phyloP scores from a whole-genome alignment of 2,113 vertebrate genomes.

The Cyanoliseus patagonus region DNA sequence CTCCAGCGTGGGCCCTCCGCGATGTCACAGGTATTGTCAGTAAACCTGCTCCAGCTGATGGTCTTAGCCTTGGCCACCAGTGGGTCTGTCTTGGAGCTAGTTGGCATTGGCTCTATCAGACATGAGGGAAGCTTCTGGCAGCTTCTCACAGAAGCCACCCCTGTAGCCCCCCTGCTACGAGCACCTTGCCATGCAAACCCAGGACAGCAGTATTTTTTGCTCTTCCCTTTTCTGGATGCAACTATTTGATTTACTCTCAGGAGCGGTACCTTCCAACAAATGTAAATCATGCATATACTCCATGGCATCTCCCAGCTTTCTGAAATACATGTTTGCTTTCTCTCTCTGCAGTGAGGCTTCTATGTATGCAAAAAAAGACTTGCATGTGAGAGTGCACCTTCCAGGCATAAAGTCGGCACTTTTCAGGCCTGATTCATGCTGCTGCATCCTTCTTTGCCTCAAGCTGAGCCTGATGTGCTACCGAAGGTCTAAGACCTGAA shows the following conservation, averaged over 20 bases:
- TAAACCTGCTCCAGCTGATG: not conserved
- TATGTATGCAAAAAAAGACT: not conserved
- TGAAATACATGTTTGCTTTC: not conserved
- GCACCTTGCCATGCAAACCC: not conserved
- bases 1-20: not conserved
- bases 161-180: not conserved
- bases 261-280: not conserved
- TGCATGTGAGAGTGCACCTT: not conserved
- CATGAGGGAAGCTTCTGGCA: not conserved
- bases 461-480: not conserved
- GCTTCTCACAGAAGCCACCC: not conserved
- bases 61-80: not conserved
- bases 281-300: not conserved
- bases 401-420: not conserved
- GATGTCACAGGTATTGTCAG: not conserved
- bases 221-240: not conserved
- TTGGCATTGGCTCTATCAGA: not conserved
- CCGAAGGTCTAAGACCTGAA: not conserved
- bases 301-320: not conserved
- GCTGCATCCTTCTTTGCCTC: not conserved
- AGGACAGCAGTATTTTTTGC: not conserved
- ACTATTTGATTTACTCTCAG: not conserved
- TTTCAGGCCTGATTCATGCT: not conserved
- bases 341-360: not conserved
- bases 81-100: fast-evolving